Evolutionary conservation across 2,797 vertebrate species (phyloP), one percentile per base, ranked within the genome.

Genomic region (Dallia pectoralis): DNA sequence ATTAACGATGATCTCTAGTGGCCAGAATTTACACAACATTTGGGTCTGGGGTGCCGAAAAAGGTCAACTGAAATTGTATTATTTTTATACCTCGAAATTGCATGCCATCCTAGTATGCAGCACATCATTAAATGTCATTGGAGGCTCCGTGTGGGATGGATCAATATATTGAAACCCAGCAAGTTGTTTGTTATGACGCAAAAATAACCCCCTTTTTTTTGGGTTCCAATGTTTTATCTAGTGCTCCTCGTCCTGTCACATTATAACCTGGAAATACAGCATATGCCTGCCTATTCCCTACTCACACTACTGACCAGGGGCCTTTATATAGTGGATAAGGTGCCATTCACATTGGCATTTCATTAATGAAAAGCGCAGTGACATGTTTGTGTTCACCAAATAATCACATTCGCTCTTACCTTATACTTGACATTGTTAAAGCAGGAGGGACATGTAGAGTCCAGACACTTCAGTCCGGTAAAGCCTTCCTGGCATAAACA

Each of bases 401-500:
- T 27, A 25, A 59, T 6, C 53, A n/a, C 16, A 18, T 16, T 30
- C 30, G 16, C 11, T 47, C 87, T 40, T 81, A 98, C 97, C 96
- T 95, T 93, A 30, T 0, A 68, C 81, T 93, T 95, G 82, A 97
- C 89, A 67, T 93, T 89, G 66, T 70, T 48, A 9, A 99, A 99
- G 81, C 97, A 99, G 72, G 88, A 77, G 0, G 97, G 97, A 74
- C 97, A 99, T 67, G 74, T 75, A 0, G 87, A 86, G 0, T 78
- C 89, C 16, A 95, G 91, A 61, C 98, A 99, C 84, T 12, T 90
- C 33, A 78, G 85, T 4, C 96, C 97, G 18, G 93, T 89, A 0
- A 94, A 95, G 19, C 95, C 96, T 0, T 93, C 86, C 81, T 89
- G 93, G 87, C 97, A 99, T 30, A 80, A 74, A 78, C 97, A 99